phyloP scores from a whole-genome alignment of 2,113 vertebrate species.

The Panthera tigris region DNA sequence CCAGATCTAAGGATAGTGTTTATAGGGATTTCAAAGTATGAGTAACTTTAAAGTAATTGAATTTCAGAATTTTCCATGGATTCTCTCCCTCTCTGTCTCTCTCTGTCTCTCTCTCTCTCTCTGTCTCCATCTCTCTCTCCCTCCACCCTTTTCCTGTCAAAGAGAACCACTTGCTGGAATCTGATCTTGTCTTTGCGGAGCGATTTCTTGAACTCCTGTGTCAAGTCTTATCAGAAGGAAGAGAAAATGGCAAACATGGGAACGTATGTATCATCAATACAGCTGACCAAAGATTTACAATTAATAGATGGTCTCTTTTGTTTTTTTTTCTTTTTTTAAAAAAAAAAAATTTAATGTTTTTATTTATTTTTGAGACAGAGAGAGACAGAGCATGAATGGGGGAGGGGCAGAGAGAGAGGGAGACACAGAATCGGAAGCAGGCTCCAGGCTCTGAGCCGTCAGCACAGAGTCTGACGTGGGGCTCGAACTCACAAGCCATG shows the following conservation, averaged over 20 bases:
- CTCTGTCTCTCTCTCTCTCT: neutral
- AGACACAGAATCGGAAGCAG: no score
- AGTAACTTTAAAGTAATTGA: neutral
- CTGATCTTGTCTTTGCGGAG: neutral
- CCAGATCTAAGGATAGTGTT: neutral
- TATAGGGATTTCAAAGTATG: neutral
- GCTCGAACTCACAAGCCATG: no score
- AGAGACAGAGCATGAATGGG: no score
- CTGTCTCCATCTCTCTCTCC: neutral
- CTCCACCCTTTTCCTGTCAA: neutral
- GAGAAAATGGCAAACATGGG: neutral
- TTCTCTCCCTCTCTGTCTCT: neutral
- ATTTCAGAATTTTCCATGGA: neutral
- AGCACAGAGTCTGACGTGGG: no score
- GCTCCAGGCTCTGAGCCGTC: no score
- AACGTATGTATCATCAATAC: neutral
- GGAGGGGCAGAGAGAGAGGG: no score
- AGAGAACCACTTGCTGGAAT: neutral
- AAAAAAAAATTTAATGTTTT: no score
- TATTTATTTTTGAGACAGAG: no score
- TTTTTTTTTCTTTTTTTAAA: neutral
- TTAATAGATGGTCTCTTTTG: neutral
- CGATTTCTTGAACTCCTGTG: neutral
- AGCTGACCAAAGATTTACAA: neutral
- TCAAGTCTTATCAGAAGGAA: neutral